Base-by-base conservation (phyloP, 2,113 vertebrate species). In the Athene cunicularia region DNA sequence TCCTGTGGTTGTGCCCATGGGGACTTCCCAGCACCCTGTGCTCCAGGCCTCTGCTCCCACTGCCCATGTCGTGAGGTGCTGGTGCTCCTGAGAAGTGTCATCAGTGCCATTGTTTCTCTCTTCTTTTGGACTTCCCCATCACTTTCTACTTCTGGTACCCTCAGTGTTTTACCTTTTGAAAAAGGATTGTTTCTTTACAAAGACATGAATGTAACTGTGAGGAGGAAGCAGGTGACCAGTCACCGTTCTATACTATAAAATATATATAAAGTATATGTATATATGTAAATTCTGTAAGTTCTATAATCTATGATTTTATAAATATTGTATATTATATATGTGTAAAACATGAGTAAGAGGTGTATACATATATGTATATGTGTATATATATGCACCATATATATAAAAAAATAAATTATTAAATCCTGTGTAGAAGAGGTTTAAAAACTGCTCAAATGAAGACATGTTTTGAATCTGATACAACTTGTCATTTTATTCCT, bases 1-100 rank as follows among this genome's bases (percentile, higher is more conserved):
- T 72, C 26, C 4, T 4, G 16, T 15, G 30, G 20, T 5, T 9
- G 35, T 6, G 18, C 4, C 55, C 1, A 0, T 35, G 5, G 0
- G 4, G 35, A 14, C 5, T 28, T 66, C 41, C 41, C 49, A 39
- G 28, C 2, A 0, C 17, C 47, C 47, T 3, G 33, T 8, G 11
- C 79, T 39, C 66, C 37, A 52, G 86, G 59, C 49, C 62, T 64
- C 60, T 74, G 47, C 74, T 85, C 30, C 79, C 20, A 6, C 86
- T 72, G 41, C 32, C 28, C 2, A 2, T 59, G 30, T 37, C 27
- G 68, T 5, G 21, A 64, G 47, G 19, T 1, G 1, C 43, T 53
- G 37, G 26, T 3, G 11, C 76, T 64, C 5, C 27, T 90, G 67
- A 17, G 58, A 45, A 41, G 24, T 9, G 35, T 6, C 2, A 12